Evolutionary conservation across 2,888 invertebrate species (phyloP), one percentile per base, ranked within the genome.

Genomic region (Sphaerolaimus hirsutus): DNA sequence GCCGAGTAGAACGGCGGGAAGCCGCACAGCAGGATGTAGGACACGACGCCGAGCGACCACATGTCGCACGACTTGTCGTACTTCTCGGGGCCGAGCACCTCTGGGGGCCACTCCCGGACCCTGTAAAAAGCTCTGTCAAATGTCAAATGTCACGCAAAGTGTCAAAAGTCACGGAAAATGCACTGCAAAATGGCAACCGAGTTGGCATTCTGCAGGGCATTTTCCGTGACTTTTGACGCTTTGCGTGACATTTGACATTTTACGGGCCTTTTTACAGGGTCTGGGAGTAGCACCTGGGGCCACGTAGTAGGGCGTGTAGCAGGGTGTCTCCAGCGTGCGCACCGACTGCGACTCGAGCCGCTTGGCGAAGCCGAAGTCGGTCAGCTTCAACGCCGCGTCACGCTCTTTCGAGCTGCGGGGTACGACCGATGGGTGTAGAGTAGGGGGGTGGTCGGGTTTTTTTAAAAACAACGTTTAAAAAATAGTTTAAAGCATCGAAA

Each of bases 291-390:
- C n/a, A n/a, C n/a, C n/a, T n/a, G n/a, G 62, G n/a, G 62, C 87
- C 58, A 91, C 93, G 70, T 97, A 97, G 64, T 97, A 93, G 0
- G 97, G 97, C 12, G 97, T 97, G 61, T 93, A 97, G 63, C 97
- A 97, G 0, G 97, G 93, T 0, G 97, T 97, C 65, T 89, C 84
- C 47, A 97, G 67, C 0, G 84, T 81, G 57, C 86, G 82, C 46
- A 79, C 79, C 21, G 76, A 73, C 19, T 61, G 63, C 29, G 64
- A 57, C 37, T 61, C 61, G 0, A 83, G 84, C 67, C 87, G 86
- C 66, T 97, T 97, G 17, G 97, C 93, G 70, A 99, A 97, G 10
- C 97, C 97, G 67, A 99, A 99, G 70, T 99, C 97, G 1, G 93
- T 97, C 58, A 97, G 69, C 66, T 97, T 97, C 50, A 97, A 73